Conservation (phyloP, 1,140 invertebrate species). For the Teleogryllus occipitalis region DNA sequence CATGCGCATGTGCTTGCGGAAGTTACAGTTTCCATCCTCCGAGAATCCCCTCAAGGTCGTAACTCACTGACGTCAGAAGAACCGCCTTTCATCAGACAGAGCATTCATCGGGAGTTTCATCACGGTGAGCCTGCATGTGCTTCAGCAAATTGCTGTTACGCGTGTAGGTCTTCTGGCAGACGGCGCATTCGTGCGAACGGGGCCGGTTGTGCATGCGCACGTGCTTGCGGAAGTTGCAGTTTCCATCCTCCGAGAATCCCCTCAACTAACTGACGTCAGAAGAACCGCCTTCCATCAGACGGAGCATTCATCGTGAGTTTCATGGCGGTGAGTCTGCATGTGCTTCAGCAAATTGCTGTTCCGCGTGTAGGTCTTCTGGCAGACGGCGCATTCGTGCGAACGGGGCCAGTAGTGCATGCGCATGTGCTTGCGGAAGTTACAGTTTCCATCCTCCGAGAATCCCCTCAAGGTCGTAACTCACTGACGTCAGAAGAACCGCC, state of each 20-base stretch:
- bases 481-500: no score
- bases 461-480: no score
- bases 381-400: slow-evolving; percentile 55
- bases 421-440: slow-evolving; percentile 43
- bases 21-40: slow-evolving; percentile 6
- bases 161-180: slow-evolving; percentile 62
- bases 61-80: no score
- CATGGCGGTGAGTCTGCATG: slow-evolving; percentile 47
- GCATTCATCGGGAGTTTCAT: slow-evolving; percentile 61
- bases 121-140: slow-evolving; percentile 52
- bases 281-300: no score
- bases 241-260: slow-evolving; percentile 29
- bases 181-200: slow-evolving; percentile 52
- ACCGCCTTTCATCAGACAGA: slow-evolving; percentile 56
- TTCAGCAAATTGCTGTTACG: slow-evolving; percentile 58
- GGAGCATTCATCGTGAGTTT: slow-evolving; percentile 47
- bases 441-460: slow-evolving; percentile 25
- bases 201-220: slow-evolving; percentile 61
- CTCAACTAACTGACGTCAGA: no score
- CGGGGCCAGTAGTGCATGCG: slow-evolving; percentile 60
- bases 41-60: no score
- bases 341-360: slow-evolving; percentile 61
- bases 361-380: slow-evolving; percentile 61
- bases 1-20: slow-evolving; percentile 48
- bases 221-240: slow-evolving; percentile 39